Evolutionary conservation across 2,797 vertebrate genomes (phyloP).

Genomic region (Discoglossus pictus): DNA sequence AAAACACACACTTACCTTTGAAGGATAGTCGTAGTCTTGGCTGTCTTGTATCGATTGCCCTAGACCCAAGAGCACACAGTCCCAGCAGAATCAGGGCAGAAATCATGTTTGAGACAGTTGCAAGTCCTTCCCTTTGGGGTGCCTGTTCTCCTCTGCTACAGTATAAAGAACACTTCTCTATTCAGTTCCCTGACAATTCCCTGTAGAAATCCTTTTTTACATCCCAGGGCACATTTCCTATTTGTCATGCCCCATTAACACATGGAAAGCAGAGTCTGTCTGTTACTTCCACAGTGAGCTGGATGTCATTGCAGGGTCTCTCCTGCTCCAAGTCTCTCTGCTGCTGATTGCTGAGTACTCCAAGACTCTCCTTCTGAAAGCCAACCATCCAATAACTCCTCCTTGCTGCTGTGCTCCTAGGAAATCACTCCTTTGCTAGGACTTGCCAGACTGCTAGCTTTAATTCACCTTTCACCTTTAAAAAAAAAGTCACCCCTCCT

Average conservation of each 20-base stretch:
- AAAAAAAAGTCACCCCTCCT: slow-evolving; percentile 65
- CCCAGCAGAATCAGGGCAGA: slow-evolving; percentile 20
- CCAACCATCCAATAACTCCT: slow-evolving; percentile 64
- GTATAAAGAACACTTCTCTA: slow-evolving; percentile 56
- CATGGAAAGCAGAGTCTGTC: slow-evolving; percentile 59
- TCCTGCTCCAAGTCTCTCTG: slow-evolving; percentile 58
- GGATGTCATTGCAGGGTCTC: slow-evolving; percentile 66
- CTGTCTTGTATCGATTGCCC: slow-evolving; percentile 66
- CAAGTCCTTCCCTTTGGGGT: slow-evolving; percentile 32
- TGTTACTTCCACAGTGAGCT: slow-evolving; percentile 60
- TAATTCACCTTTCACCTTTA: slow-evolving; percentile 74
- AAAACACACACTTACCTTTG: slow-evolving; percentile 73
- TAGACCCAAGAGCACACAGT: slow-evolving; percentile 37
- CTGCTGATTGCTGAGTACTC: slow-evolving; percentile 49
- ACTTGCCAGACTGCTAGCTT: slow-evolving; percentile 69
- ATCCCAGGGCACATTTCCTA: slow-evolving; percentile 59
- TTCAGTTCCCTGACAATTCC: slow-evolving; percentile 52
- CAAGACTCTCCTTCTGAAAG: slow-evolving; percentile 59
- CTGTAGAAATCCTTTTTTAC: slow-evolving; percentile 56
- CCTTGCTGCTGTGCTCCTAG: slow-evolving; percentile 53
- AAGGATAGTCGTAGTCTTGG: slow-evolving; percentile 83
- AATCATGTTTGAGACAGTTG: slow-evolving; percentile 43
- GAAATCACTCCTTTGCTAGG: slow-evolving; percentile 64
- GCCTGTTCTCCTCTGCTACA: slow-evolving; percentile 57
- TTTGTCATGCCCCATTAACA: slow-evolving; percentile 61